Conservation (phyloP, 2,113 vertebrate genomes). For the Loxodonta africana region DNA sequence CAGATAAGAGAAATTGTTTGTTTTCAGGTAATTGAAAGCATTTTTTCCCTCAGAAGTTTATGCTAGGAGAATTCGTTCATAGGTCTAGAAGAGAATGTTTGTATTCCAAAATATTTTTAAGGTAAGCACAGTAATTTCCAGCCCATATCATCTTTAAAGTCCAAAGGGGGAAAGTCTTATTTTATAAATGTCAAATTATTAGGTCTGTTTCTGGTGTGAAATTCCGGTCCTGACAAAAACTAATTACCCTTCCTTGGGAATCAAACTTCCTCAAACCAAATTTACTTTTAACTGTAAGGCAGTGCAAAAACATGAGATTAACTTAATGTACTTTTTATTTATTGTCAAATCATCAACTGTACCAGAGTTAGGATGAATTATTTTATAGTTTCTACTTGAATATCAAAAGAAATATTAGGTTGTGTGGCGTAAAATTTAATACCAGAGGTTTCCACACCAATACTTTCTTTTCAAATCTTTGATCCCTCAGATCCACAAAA, state of each 20-base stretch:
- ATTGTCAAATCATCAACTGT: slow-evolving; percentile 61
- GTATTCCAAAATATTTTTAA: slow-evolving; percentile 55
- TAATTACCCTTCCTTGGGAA: slow-evolving; percentile 68
- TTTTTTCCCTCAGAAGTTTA: slow-evolving; percentile 32
- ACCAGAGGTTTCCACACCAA: neutral
- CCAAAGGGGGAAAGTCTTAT: neutral
- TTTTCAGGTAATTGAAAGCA: slow-evolving; percentile 31
- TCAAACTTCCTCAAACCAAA: neutral
- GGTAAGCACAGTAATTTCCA: slow-evolving; percentile 41
- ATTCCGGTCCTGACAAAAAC: slow-evolving; percentile 44
- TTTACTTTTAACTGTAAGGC: slow-evolving; percentile 64
- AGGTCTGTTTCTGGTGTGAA: slow-evolving; percentile 57
- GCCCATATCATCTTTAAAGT: neutral
- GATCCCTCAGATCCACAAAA: neutral
- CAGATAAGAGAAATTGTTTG: neutral
- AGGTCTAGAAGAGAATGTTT: slow-evolving; percentile 50
- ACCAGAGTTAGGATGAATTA: slow-evolving; percentile 11
- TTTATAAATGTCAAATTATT: slow-evolving; percentile 50
- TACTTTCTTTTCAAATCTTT: slow-evolving; percentile 61
- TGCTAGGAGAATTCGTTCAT: slow-evolving; percentile 11
- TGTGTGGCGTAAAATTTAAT: slow-evolving; percentile 17
- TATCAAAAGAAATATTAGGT: slow-evolving; percentile 35
- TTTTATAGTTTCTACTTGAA: neutral
- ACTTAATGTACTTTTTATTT: slow-evolving; percentile 30
- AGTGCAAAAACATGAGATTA: slow-evolving; percentile 45